phyloP scores from a whole-genome alignment of 2,113 vertebrate genomes.

The Falcunculus frontatus region DNA sequence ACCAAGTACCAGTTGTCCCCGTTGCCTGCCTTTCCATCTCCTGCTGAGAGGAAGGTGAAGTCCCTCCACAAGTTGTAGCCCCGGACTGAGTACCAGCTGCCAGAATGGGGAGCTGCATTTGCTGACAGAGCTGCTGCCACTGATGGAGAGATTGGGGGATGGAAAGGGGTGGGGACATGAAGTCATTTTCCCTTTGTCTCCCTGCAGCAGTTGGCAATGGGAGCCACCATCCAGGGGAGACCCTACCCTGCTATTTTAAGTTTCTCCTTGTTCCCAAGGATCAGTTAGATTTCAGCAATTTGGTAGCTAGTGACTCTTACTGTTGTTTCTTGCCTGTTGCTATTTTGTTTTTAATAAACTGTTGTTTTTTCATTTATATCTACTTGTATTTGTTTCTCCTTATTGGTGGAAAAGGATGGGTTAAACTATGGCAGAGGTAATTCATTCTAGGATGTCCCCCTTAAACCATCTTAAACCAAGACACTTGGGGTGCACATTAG shows the following conservation, averaged over 20 bases:
- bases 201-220: background rate
- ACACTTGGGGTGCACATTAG: background rate
- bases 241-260: background rate
- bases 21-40: background rate
- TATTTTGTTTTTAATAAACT: background rate
- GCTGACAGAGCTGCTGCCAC: rapidly evolving
- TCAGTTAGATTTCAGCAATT: background rate
- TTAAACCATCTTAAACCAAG: background rate
- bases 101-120: background rate
- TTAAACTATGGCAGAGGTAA: background rate
- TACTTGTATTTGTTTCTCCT: background rate
- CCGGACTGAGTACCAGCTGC: rapidly evolving
- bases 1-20: no score
- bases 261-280: background rate
- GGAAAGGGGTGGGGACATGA: background rate
- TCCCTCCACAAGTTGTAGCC: no score
- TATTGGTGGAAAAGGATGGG: background rate
- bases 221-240: background rate
- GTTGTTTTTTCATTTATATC: background rate
- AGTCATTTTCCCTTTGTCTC: background rate
- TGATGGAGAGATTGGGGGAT: background rate
- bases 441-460: no score
- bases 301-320: no score
- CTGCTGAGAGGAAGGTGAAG: background rate
- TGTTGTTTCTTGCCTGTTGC: background rate